These are phyloP conservation scores for Stigmatopora argus DNA, from an alignment of 2,113 vertebrate species.

Conservation along the genomic window DNA sequence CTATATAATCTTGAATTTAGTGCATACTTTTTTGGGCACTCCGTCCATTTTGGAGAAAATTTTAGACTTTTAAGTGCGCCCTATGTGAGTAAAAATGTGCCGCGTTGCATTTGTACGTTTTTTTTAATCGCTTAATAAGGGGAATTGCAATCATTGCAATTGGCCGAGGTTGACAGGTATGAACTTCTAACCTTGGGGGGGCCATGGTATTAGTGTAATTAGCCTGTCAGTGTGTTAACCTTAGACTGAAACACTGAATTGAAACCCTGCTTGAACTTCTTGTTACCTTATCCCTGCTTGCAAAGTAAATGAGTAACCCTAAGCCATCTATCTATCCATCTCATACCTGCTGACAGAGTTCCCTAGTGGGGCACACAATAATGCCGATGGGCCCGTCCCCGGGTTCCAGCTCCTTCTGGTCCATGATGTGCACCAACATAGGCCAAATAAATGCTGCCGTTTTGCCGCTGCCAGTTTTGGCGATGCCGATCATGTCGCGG, in stretches of 20 bases:
- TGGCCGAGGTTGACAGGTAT: too few relatives aligned
- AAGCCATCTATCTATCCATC: not conserved
- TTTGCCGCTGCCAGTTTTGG: constrained; percentile 97
- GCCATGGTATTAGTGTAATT: too few relatives aligned
- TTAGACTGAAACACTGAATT: not conserved
- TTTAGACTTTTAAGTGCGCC: too few relatives aligned
- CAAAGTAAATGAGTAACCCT: not conserved
- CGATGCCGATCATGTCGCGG: constrained; percentile 97
- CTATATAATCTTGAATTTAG: too few relatives aligned
- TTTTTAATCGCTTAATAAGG: too few relatives aligned
- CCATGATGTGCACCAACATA: constrained; percentile 98
- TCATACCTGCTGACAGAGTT: constrained; percentile 94
- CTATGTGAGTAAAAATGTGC: too few relatives aligned
- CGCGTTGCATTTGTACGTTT: too few relatives aligned
- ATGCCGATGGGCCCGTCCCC: constrained; percentile 95
- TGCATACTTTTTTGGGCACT: too few relatives aligned
- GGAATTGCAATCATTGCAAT: too few relatives aligned
- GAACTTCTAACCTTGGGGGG: too few relatives aligned
- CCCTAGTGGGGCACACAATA: constrained; percentile 93
- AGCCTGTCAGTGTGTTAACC: not conserved
- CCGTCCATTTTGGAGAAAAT: too few relatives aligned
- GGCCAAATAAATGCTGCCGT: constrained; percentile 99
- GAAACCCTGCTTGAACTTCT: not conserved
- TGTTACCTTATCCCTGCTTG: not conserved
- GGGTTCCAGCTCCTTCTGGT: constrained; percentile 90